Percentiles rank a stretch among this genome's conserved stretches.
Evolutionary conservation across 2,888 invertebrate species (phyloP).

Genomic region (Vannuccia rotundouncinata): DNA sequence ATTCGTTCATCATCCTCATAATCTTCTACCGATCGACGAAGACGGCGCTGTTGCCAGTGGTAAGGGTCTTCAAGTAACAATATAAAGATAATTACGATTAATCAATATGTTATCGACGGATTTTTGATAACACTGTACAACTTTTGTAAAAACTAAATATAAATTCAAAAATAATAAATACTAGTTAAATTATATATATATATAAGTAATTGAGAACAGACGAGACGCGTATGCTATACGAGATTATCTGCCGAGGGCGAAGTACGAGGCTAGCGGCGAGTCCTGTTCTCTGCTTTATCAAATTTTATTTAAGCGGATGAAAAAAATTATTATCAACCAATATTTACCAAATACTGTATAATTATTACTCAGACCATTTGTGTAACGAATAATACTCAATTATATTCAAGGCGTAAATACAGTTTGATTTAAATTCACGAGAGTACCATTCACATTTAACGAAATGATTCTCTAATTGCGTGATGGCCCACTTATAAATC

Average conservation of each 20-base stretch:
- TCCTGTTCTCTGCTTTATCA: conserved; percentile 18
- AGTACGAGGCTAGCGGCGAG: background rate
- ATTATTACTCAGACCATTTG: no score
- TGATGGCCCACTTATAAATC: no score
- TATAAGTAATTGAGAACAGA: conserved; percentile 5
- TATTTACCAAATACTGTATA: conserved; percentile 7
- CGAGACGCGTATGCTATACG: background rate
- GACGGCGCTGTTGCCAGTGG: background rate
- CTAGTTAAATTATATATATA: no score
- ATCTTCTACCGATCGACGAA: background rate
- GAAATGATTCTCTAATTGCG: no score
- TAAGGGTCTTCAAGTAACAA: background rate
- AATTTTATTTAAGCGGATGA: conserved; percentile 23
- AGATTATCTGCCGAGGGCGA: background rate
- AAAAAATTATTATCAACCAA: conserved; percentile 6
- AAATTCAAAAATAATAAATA: no score
- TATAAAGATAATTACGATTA: background rate
- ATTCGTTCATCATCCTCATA: background rate
- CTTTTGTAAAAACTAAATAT: no score
- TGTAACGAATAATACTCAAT: no score
- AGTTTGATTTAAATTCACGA: no score
- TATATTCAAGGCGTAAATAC: no score
- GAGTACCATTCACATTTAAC: no score
- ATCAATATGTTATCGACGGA: no score
- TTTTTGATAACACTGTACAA: no score